Evolutionary conservation across 2,888 invertebrate species (phyloP).

Genomic region (Chloromyia formosa): DNA sequence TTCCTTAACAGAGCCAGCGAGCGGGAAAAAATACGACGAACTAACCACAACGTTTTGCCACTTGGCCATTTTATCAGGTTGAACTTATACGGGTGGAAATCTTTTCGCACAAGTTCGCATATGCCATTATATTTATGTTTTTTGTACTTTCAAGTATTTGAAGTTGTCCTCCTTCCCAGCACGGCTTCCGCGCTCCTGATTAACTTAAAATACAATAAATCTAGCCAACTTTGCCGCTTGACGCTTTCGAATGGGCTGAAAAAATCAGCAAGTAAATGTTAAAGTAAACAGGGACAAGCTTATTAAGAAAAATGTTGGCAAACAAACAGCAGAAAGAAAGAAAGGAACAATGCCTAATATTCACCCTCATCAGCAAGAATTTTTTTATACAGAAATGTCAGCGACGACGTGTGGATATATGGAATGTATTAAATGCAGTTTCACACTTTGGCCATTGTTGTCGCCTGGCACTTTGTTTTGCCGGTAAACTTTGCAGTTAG

Average conservation of each 20-base stretch:
- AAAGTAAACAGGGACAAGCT: constrained; percentile 32
- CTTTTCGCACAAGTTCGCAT: not conserved
- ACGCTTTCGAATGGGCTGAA: constrained; percentile 21
- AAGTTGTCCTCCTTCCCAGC: not conserved
- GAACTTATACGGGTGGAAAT: not conserved
- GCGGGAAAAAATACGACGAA: no score
- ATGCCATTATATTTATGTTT: not conserved
- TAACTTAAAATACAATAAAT: not conserved
- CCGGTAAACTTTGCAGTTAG: not conserved
- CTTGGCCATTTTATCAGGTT: no score
- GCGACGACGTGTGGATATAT: constrained; percentile 2
- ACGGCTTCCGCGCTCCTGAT: not conserved
- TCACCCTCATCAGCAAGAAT: constrained; percentile 11
- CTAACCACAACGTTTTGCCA: not conserved
- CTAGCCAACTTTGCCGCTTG: constrained; percentile 15
- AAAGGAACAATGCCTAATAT: constrained; percentile 35
- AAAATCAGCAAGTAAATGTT: not conserved
- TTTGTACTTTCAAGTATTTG: not conserved
- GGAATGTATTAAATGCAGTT: constrained; percentile 34
- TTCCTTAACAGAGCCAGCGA: no score
- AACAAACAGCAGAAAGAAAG: no score
- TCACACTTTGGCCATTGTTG: constrained; percentile 40
- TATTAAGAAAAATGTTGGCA: constrained; percentile 25
- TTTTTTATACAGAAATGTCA: constrained; percentile 20
- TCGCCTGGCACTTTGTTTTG: constrained; percentile 23